Conservation (phyloP, 2,113 vertebrate species). For the Trematocara marginatum region DNA sequence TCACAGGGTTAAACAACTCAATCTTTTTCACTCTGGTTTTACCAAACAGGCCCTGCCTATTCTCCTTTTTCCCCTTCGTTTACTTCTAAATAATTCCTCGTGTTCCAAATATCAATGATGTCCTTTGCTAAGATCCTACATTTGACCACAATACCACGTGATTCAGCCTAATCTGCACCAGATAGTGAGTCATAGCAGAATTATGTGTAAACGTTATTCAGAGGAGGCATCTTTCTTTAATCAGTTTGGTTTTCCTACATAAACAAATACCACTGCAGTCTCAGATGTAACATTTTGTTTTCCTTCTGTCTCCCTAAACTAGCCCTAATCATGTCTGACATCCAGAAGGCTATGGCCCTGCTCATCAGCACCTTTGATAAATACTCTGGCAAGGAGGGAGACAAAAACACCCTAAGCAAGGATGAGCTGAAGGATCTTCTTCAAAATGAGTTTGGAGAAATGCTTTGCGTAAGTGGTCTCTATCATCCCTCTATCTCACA, state of each 20-base stretch:
- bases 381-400: conserved; percentile 83
- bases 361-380: conserved; percentile 78
- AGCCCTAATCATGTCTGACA: conserved; percentile 56
- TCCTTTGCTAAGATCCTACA: not conserved
- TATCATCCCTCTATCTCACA: not conserved
- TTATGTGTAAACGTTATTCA: not conserved
- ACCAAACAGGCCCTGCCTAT: not conserved
- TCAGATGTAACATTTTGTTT: not conserved
- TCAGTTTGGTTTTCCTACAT: not conserved
- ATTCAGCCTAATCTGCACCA: not conserved
- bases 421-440: conserved; percentile 84
- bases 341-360: conserved; percentile 68
- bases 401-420: conserved; percentile 79
- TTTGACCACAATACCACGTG: not conserved
- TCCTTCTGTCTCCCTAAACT: not conserved
- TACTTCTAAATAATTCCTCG: not conserved
- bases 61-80: not conserved
- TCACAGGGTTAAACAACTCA: not conserved
- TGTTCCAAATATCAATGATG: not conserved
- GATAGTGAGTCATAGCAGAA: not conserved
- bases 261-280: not conserved
- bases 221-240: not conserved
- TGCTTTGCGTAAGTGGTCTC: conserved; percentile 72
- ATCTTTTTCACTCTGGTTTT: not conserved
- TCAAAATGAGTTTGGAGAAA: conserved; percentile 68